Percentiles rank a stretch among this genome's conserved stretches.
These are phyloP conservation scores for Pteromalus puparum DNA, from an alignment of 1,140 invertebrate genomes.

Conservation along the genomic window DNA sequence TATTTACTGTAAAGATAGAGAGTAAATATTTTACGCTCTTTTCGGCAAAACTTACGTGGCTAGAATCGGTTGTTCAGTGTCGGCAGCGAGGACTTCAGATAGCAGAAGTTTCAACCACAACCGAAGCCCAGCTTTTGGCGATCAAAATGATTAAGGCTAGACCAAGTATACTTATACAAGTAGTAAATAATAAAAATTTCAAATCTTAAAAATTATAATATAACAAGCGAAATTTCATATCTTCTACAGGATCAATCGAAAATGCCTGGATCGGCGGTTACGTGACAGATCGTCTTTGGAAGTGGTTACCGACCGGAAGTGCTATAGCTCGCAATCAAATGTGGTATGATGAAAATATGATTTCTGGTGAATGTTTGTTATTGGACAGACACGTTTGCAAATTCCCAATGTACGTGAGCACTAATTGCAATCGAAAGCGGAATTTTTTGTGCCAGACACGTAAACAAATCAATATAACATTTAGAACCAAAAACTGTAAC, in stretches of 20 bases:
- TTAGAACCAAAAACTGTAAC: background rate
- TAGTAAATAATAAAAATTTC: slow-evolving; percentile 28
- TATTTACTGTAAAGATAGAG: slow-evolving; percentile 27
- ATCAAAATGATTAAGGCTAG: slow-evolving; percentile 54
- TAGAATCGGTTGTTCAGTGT: slow-evolving; percentile 56
- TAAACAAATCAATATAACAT: slow-evolving; percentile 49
- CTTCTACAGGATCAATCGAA: slow-evolving; percentile 55
- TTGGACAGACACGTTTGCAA: slow-evolving; percentile 70
- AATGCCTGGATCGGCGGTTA: slow-evolving; percentile 63
- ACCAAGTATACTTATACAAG: slow-evolving; percentile 49
- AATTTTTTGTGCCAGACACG: slow-evolving; percentile 73
- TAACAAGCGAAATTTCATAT: background rate
- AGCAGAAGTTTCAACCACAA: slow-evolving; percentile 52
- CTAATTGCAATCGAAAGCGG: slow-evolving; percentile 71
- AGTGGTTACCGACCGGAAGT: slow-evolving; percentile 57
- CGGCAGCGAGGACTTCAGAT: slow-evolving; percentile 55
- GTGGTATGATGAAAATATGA: slow-evolving; percentile 43
- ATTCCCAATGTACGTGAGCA: slow-evolving; percentile 69
- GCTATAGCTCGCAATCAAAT: slow-evolving; percentile 53
- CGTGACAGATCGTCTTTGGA: slow-evolving; percentile 52
- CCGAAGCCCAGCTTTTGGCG: slow-evolving; percentile 47
- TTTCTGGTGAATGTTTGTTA: slow-evolving; percentile 68
- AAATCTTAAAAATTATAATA: no score
- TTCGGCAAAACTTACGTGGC: slow-evolving; percentile 52
- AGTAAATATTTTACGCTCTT: slow-evolving; percentile 54